These are phyloP conservation scores for Periparus ater DNA, from an alignment of 2,797 vertebrate species.

Conservation along the genomic window DNA sequence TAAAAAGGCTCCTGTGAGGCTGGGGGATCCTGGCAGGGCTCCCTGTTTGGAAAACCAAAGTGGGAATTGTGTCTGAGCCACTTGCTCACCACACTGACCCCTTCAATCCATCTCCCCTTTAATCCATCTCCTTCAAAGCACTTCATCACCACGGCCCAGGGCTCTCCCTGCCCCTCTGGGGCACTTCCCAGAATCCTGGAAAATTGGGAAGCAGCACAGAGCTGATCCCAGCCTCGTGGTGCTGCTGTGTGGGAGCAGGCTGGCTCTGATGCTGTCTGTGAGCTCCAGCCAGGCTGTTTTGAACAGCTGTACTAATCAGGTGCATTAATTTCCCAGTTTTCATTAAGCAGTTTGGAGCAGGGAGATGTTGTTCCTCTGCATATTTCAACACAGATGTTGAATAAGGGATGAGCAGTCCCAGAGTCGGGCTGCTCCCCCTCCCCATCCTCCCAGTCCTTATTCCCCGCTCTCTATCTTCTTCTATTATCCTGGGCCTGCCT, in stretches of 20 bases:
- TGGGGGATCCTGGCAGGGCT: background rate
- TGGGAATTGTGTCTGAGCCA: fast-evolving
- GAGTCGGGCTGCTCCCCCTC: background rate
- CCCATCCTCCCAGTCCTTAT: background rate
- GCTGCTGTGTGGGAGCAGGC: background rate
- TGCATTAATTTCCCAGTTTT: background rate
- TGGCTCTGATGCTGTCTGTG: background rate
- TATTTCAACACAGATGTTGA: background rate
- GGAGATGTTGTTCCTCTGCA: background rate
- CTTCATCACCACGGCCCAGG: background rate
- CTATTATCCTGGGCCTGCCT: constrained; percentile 58
- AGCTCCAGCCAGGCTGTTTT: background rate
- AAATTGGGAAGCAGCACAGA: background rate
- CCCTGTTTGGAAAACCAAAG: background rate
- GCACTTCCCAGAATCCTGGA: background rate
- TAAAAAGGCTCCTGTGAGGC: background rate
- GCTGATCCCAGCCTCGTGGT: background rate
- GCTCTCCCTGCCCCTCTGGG: background rate
- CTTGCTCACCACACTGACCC: background rate
- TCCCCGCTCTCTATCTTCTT: background rate
- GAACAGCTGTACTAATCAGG: background rate
- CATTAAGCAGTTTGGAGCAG: background rate
- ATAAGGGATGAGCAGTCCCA: background rate
- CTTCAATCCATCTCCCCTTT: background rate
- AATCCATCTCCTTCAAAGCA: background rate